Evolutionary conservation across 2,113 vertebrate species (phyloP), one percentile per base, ranked within the genome.

Genomic region (Cisticola juncidis): DNA sequence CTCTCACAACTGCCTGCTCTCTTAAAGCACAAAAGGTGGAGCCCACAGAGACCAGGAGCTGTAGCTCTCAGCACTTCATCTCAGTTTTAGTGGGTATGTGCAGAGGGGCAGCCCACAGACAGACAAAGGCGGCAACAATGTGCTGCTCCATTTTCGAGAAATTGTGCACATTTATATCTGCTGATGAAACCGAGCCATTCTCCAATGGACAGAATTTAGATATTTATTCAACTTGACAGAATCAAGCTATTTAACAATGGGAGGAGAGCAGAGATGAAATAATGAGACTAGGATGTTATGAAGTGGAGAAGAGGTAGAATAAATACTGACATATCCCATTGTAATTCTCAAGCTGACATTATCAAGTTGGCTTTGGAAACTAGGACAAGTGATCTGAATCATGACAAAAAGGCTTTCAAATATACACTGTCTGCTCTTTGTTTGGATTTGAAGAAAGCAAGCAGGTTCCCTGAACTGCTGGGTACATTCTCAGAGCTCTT

Each of bases 141-240:
- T 24, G 51, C 79, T 84, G 82, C 60, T 96, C 90, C 74, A 57
- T 88, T 92, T 88, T 90, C 22, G 1, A 48, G 33, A 93, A 86
- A 53, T 69, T 66, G 40, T 65, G 31, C 36, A 60, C 76, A 69
- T 72, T 94, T 90, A 6, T 85, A 82, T 78, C 73, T 81, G 80
- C 88, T 86, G 86, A 81, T 94, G 72, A 94, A 96, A 94, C 24
- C 1, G 9, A 97, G 81, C 35, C 42, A 13, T 78, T 81, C 53
- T 78, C 61, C 88, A 81, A 79, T 6, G 9, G 60, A 88, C 76
- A 86, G 66, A 95, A 94, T 57, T 92, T 38, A 88, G 94, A 93
- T 88, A 94, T 56, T 86, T 93, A 97, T 95, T 95, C 88, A 96
- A 96, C 74, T 54, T 88, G 94, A 97, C 94, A 96, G 90, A 95